Evolutionary conservation across 1,140 invertebrate genomes (phyloP).

Genomic region (Octopus bimaculoides): DNA sequence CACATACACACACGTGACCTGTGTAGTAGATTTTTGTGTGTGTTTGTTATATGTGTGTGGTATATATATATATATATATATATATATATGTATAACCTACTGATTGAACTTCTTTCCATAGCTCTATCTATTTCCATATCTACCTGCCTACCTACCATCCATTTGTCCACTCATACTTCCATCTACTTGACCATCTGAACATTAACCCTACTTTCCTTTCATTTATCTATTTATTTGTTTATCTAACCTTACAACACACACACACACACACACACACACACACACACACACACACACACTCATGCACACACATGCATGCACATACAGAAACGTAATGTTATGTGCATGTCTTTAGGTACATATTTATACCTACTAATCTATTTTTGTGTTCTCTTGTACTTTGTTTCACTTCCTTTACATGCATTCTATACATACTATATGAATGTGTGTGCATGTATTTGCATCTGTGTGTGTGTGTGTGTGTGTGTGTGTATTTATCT

Average conservation of each 20-base stretch:
- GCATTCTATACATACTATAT: neutral
- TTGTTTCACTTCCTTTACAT: neutral
- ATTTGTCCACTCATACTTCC: too few relatives aligned
- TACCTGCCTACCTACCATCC: too few relatives aligned
- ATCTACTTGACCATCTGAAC: too few relatives aligned
- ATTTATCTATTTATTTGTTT: too few relatives aligned
- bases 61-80: too few relatives aligned
- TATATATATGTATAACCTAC: too few relatives aligned
- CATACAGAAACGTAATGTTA: neutral
- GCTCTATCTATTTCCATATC: too few relatives aligned
- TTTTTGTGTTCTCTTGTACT: neutral
- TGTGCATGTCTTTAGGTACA: neutral
- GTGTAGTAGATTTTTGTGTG: too few relatives aligned
- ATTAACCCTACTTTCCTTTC: too few relatives aligned
- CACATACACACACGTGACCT: neutral
- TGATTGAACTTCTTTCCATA: too few relatives aligned
- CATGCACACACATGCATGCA: neutral
- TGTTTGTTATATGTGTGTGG: too few relatives aligned
- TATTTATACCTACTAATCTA: neutral
- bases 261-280: neutral
- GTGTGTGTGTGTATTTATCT: neutral
- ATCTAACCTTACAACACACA: neutral
- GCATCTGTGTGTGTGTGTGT: neutral
- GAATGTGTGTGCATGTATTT: neutral
- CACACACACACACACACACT: slow-evolving; percentile 12